Percentiles rank a stretch among this genome's conserved stretches.
These are phyloP conservation scores for Potamarius usumacintae DNA, from an alignment of 2,113 vertebrate species.

Conservation along the genomic window DNA sequence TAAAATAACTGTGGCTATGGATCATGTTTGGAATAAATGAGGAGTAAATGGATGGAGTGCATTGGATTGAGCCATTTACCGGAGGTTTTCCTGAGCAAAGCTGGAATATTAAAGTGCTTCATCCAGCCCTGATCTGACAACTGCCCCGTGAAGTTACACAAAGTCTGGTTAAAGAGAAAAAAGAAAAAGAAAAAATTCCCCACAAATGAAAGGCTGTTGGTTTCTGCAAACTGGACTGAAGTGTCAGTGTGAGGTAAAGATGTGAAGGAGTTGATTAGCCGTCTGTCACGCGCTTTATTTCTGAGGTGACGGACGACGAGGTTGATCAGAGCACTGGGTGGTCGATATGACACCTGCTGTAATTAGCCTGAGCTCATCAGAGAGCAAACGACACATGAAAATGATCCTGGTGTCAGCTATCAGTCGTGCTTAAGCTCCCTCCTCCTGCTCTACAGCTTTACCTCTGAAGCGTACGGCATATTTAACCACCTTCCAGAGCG, in stretches of 20 bases:
- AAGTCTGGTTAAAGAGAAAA: neutral
- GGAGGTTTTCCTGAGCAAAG: conserved; percentile 4
- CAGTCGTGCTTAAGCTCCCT: conserved; percentile 48
- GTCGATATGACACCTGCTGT: conserved; percentile 52
- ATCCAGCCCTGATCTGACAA: conserved; percentile 9
- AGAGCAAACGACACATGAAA: conserved; percentile 55
- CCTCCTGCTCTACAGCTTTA: conserved; percentile 36
- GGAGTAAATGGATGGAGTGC: conserved; percentile 31
- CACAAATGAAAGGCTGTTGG: conserved; percentile 6
- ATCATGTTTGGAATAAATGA: conserved; percentile 39
- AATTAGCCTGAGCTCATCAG: conserved; percentile 53
- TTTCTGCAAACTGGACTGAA: conserved; percentile 16
- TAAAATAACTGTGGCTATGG: conserved; percentile 49
- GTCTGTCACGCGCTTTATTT: conserved; percentile 23
- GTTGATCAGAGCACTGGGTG: conserved; percentile 46
- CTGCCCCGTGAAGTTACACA: neutral
- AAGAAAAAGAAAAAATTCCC: too few relatives aligned
- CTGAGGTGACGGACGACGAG: conserved; percentile 32
- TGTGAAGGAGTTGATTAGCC: conserved; percentile 53
- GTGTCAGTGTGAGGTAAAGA: conserved; percentile 40
- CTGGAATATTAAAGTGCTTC: conserved; percentile 10
- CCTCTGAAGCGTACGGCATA: conserved; percentile 46
- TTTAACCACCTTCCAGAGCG: conserved; percentile 48
- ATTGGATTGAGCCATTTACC: conserved; percentile 18
- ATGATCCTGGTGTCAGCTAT: conserved; percentile 54